Evolutionary conservation across 2,113 vertebrate species (phyloP).

Genomic region (Apodemus sylvaticus): DNA sequence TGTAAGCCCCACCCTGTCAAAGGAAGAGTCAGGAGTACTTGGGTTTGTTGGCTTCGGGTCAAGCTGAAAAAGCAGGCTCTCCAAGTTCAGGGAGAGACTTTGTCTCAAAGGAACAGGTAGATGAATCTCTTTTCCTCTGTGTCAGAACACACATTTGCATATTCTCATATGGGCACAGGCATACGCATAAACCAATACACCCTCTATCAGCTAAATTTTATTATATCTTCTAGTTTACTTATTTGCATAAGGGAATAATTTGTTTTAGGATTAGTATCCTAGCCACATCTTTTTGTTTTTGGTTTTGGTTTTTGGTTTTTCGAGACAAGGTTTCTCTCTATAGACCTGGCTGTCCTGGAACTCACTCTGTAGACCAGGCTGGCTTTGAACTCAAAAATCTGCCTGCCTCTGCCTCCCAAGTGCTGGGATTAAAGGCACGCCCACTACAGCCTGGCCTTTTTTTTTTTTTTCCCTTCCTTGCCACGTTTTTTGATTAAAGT

Average conservation of each 20-base stretch:
- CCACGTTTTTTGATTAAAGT: conserved; percentile 29
- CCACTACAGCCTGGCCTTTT: no score
- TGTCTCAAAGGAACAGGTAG: background rate
- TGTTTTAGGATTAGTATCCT: background rate
- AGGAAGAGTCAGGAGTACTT: no score
- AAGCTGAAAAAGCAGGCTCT: background rate
- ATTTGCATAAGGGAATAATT: background rate
- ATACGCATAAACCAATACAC: no score
- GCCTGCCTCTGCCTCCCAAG: no score
- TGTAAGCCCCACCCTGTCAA: background rate
- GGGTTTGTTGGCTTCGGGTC: background rate
- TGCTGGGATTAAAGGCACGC: no score
- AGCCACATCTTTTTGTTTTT: no score
- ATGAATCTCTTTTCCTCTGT: background rate
- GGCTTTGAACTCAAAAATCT: no score
- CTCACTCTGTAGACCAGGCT: no score
- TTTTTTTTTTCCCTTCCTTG: no score
- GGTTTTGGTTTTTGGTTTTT: no score
- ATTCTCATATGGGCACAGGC: background rate
- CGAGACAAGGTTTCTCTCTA: no score
- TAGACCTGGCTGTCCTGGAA: no score
- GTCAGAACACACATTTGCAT: background rate
- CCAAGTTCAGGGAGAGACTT: background rate
- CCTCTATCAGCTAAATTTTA: background rate
- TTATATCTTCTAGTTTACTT: background rate